Evolutionary conservation across 2,797 vertebrate genomes (phyloP).

Genomic region (Enteromius trimaculatus): DNA sequence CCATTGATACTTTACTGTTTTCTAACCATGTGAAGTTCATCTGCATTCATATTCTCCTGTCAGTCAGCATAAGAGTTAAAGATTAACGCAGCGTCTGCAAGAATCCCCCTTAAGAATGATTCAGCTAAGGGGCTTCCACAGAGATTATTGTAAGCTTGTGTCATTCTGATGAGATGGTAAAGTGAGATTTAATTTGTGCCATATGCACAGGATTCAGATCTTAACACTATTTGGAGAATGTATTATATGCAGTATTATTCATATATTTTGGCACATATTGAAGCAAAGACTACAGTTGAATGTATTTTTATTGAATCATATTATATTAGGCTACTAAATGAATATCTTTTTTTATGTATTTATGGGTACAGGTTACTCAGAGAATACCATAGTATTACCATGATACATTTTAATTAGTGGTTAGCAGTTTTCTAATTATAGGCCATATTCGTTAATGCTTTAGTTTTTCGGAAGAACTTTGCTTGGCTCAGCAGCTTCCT

Average conservation of each 20-base stretch:
- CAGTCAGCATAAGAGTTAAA: slow-evolving; percentile 16
- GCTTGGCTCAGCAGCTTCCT: neutral
- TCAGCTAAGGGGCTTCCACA: slow-evolving; percentile 27
- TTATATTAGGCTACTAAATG: slow-evolving; percentile 5
- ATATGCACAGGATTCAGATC: neutral
- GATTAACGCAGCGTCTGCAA: slow-evolving; percentile 9
- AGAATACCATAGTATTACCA: neutral
- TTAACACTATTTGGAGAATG: neutral
- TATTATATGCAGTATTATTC: neutral
- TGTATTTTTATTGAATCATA: neutral
- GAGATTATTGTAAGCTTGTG: slow-evolving; percentile 45
- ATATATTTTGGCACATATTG: neutral
- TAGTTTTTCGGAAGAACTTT: neutral
- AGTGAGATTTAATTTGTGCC: neutral
- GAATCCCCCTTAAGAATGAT: neutral
- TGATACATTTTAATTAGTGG: neutral
- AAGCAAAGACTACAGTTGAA: neutral
- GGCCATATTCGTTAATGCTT: neutral
- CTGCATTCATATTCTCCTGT: slow-evolving; percentile 20
- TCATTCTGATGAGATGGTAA: slow-evolving; percentile 51
- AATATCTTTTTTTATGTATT: neutral
- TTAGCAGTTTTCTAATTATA: too few relatives aligned
- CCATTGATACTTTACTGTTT: slow-evolving; percentile 24
- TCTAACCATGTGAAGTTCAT: neutral
- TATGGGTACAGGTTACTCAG: neutral